These are phyloP conservation scores for Allophyes oxyacanthae DNA, from an alignment of 2,888 invertebrate genomes.

Conservation along the genomic window DNA sequence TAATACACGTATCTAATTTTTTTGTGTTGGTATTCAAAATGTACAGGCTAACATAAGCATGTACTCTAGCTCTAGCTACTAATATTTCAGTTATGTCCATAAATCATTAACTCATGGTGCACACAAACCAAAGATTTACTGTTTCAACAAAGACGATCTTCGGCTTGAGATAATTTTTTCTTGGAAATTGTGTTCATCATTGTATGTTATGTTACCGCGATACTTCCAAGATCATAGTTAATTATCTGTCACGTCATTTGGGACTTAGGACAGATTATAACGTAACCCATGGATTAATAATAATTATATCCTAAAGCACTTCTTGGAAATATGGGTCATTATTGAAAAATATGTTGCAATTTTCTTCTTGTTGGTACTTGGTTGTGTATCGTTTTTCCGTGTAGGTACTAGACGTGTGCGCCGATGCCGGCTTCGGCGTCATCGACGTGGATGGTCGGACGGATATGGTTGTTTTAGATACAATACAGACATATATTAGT, in stretches of 20 bases:
- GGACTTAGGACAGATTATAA: conserved; percentile 14
- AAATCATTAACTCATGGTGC: conserved; percentile 15
- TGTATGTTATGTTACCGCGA: conserved; percentile 6
- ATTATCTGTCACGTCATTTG: conserved; percentile 20
- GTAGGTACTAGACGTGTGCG: not conserved
- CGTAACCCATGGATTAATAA: conserved; percentile 19
- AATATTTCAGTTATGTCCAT: conserved; percentile 5
- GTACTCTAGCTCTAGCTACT: too few species aligned
- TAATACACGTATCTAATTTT: too few species aligned
- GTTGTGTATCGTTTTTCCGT: conserved; percentile 1
- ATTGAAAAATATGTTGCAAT: conserved; percentile 22
- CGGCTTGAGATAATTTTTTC: conserved; percentile 22
- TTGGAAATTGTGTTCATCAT: conserved; percentile 33
- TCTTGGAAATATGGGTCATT: conserved; percentile 31
- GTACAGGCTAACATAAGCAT: too few species aligned
- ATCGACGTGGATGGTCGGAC: too few species aligned
- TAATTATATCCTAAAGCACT: conserved; percentile 8
- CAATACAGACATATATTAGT: too few species aligned
- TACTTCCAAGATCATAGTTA: conserved; percentile 5
- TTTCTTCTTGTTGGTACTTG: not conserved
- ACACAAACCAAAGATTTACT: conserved; percentile 23
- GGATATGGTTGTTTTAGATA: too few species aligned
- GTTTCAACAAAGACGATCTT: conserved; percentile 15
- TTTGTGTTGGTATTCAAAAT: too few species aligned
- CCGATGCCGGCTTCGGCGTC: too few species aligned